Conservation (phyloP, 1,140 invertebrate genomes). For the Drosophila grimshawi region DNA sequence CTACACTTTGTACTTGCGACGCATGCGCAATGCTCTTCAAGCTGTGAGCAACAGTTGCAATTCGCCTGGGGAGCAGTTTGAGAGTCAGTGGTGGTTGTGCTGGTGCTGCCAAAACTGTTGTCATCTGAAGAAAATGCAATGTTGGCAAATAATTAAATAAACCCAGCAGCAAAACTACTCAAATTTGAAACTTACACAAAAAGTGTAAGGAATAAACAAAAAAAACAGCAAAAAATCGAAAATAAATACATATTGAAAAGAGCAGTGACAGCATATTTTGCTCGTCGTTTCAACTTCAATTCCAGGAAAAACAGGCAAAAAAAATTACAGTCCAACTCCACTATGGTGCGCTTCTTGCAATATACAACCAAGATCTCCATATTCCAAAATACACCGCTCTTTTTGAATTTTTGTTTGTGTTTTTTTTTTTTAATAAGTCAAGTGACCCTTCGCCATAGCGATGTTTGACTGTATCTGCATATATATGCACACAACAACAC, state of each 20-base stretch:
- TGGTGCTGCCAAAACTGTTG: neutral
- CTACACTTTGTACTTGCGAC: conserved; percentile 9
- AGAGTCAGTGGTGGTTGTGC: neutral
- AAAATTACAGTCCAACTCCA: neutral
- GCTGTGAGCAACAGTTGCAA: conserved; percentile 15
- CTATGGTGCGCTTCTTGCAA: too few relatives aligned
- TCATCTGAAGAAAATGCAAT: too few relatives aligned
- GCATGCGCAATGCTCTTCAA: conserved; percentile 31
- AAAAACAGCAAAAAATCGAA: conserved; percentile 1
- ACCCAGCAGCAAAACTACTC: conserved; percentile 22
- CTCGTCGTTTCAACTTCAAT: conserved; percentile 48
- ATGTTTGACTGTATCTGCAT: too few relatives aligned
- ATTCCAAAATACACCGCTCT: too few relatives aligned
- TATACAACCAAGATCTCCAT: too few relatives aligned
- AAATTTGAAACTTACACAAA: conserved; percentile 26
- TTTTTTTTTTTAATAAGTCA: too few relatives aligned
- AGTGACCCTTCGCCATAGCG: too few relatives aligned
- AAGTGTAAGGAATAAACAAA: neutral
- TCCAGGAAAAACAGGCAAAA: conserved; percentile 51
- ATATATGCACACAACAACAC: too few relatives aligned
- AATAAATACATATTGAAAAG: conserved; percentile 19
- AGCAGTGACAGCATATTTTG: conserved; percentile 44
- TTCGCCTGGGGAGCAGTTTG: neutral
- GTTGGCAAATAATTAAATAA: too few relatives aligned
- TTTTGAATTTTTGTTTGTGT: too few relatives aligned